These are phyloP conservation scores for Nebria ingens DNA, from an alignment of 1,140 invertebrate genomes.

Conservation along the genomic window DNA sequence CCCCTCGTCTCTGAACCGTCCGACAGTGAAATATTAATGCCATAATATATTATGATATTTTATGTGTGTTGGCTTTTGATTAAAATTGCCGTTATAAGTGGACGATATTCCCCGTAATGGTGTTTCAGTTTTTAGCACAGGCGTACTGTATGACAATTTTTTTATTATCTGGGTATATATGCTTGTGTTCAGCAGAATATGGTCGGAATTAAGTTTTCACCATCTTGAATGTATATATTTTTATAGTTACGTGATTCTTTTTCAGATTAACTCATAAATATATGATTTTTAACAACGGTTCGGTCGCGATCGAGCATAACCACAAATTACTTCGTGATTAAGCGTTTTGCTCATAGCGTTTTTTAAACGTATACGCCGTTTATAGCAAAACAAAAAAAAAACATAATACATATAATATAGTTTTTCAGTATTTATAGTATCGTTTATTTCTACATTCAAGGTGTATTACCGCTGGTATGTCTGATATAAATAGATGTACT, in stretches of 20 bases:
- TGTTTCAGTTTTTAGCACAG: not conserved
- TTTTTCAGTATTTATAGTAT: too few species aligned
- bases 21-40: not conserved
- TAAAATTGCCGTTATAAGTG: not conserved
- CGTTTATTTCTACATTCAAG: too few species aligned
- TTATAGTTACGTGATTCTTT: not conserved
- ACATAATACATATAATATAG: too few species aligned
- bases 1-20: not conserved
- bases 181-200: not conserved
- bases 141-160: not conserved
- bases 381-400: too few species aligned
- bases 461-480: too few species aligned
- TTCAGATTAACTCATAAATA: not conserved
- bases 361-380: too few species aligned
- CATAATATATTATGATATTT: conserved; percentile 1
- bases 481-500: too few species aligned
- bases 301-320: too few species aligned
- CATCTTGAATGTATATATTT: not conserved
- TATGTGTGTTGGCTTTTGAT: not conserved
- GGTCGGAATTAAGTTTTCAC: not conserved
- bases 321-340: too few species aligned
- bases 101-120: not conserved
- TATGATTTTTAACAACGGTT: not conserved
- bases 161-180: not conserved
- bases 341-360: too few species aligned